Percentiles rank a stretch among this genome's conserved stretches.
Conservation (phyloP, 2,888 invertebrate species). For the Anthophora plumipes region DNA sequence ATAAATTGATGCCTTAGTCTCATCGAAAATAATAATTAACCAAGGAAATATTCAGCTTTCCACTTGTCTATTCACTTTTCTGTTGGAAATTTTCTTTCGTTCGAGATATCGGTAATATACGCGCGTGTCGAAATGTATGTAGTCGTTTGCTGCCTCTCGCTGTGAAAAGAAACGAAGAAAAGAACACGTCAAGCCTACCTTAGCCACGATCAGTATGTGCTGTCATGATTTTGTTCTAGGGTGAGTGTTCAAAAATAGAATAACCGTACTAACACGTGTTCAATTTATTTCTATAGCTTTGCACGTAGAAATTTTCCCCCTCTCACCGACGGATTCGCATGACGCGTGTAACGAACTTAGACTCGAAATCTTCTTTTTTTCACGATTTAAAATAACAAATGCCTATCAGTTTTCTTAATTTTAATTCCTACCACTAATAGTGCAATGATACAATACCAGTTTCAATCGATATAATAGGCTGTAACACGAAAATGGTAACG, state of each 20-base stretch:
- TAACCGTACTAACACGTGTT: slow-evolving; percentile 44
- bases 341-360: too few species aligned
- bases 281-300: slow-evolving; percentile 70
- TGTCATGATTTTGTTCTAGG: slow-evolving; percentile 68
- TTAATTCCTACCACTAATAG: too few species aligned
- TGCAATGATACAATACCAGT: too few species aligned
- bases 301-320: too few species aligned
- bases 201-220: slow-evolving; percentile 64
- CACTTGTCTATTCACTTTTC: background rate
- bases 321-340: too few species aligned
- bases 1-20: background rate
- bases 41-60: background rate
- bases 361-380: too few species aligned
- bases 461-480: too few species aligned
- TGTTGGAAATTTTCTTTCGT: background rate
- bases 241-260: slow-evolving; percentile 67
- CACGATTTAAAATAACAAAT: too few species aligned
- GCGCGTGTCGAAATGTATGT: slow-evolving; percentile 3
- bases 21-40: background rate
- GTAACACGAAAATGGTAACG: too few species aligned
- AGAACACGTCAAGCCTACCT: slow-evolving; percentile 31
- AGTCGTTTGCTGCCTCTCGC: background rate
- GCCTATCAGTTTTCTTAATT: too few species aligned
- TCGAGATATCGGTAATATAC: background rate
- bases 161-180: slow-evolving; percentile 17